Base-by-base conservation (phyloP, 2,888 invertebrate genomes). In the Fragum whitleyi region DNA sequence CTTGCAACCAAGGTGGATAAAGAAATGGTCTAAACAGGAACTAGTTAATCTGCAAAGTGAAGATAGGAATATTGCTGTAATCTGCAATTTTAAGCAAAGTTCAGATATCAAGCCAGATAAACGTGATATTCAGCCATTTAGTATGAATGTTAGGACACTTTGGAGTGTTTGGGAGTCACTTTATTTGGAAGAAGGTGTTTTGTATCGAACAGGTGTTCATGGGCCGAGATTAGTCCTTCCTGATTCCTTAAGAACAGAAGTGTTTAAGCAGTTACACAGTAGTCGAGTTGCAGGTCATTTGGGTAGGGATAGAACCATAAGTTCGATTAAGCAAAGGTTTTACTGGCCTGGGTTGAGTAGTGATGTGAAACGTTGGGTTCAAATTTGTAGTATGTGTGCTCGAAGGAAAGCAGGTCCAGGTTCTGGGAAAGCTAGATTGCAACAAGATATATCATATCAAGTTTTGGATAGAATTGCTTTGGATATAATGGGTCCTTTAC, bases 371-470 rank as follows among this genome's bases (percentile, higher is more conserved):
- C 29, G 67, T 29, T n/a, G n/a, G n/a, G n/a, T n/a, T n/a, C n/a
- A n/a, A n/a, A n/a, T n/a, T n/a, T 86, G 83, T 75, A 77, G 77
- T 51, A 16, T 78, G 9, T 86, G 86, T 74, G 80, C 84, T 36
- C 32, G 71, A 6, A 29, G 83, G 39, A 86, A 86, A 79, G 74
- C 84, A 16, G 84, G 83, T 62, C 81, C 86, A n/a, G 86, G 83
- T n/a, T 6, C 28, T 21, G 79, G 79, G 0, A 86, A 75, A 61
- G 77, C 76, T 14, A 70, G 72, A 1, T 62, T 86, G 23, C 21
- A 74, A 69, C 81, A 80, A 47, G 53, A 69, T 39, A 29, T 53
- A 2, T 67, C 72, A 26, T 28, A 5, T 29, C 23, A 47, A 16
- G 79, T 81, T 1, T 53, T 84, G n/a, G n/a, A n/a, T n/a, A n/a